Evolutionary conservation across 2,113 vertebrate genomes (phyloP), one percentile per base, ranked within the genome.

Genomic region (Neomonachus schauinslandi): DNA sequence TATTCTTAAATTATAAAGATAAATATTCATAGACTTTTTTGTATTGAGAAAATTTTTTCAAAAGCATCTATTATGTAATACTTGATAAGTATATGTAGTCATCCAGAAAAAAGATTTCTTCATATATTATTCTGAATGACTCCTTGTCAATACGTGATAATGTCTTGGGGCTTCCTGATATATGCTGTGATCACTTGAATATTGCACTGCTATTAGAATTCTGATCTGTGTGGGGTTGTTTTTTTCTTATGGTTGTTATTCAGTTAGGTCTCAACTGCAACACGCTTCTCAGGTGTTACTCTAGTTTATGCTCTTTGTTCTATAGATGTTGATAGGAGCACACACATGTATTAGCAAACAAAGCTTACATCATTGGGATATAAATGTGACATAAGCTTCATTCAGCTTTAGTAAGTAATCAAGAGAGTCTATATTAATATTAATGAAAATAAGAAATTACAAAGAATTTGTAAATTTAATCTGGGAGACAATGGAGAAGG

Each of bases 371-470:
- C 42, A 84, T 0, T 63, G 10, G 46, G 10, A 63, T 53, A 28
- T 8, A 84, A 42, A 94, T 76, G 4, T 33, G 22, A 85, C 42
- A 26, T 14, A 57, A 28, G 11, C 8, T 51, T 71, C 57, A 57
- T 13, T 46, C 36, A 88, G 28, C 55, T 87, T 76, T 49, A 92
- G 57, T 12, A 96, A 92, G 42, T 69, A 92, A 87, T 91, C 46
- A 79, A 72, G n/a, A 51, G 18, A 89, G 7, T 14, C 46, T 82
- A 33, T 85, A 57, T 65, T 69, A 87, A 95, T 49, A 65, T 67
- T 92, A 84, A 81, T 65, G 24, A 95, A 97, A 87, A 91, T 67
- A 46, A 42, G 46, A 81, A 91, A 94, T 61, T 67, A 91, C 49
- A 91, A 97, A 63, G 42, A 92, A 85, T 74, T 91, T 51, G 4